Evolutionary conservation across 2,113 vertebrate species (phyloP).

Genomic region (Ammospiza caudacuta): DNA sequence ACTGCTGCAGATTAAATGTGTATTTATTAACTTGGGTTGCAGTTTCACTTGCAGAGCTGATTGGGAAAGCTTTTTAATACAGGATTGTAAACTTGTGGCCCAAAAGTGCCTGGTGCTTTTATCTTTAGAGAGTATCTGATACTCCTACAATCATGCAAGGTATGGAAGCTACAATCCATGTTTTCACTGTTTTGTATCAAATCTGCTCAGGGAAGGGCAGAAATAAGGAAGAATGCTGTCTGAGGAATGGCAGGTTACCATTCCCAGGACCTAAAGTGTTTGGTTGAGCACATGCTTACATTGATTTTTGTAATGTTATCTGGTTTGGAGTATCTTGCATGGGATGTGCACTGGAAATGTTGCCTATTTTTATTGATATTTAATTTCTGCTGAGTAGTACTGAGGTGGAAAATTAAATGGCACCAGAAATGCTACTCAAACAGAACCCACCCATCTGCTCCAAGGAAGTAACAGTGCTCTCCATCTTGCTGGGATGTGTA

Average conservation of each 20-base stretch:
- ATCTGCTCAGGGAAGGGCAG: not conserved
- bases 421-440: not conserved
- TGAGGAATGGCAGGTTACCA: too few relatives aligned
- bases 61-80: not conserved
- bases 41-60: not conserved
- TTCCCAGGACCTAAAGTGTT: too few relatives aligned
- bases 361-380: not conserved
- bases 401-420: not conserved
- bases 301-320: too few relatives aligned
- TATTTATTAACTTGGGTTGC: not conserved
- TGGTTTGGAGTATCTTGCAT: too few relatives aligned
- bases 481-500: not conserved
- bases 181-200: not conserved
- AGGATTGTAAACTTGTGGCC: not conserved
- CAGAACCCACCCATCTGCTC: not conserved
- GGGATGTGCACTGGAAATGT: not conserved
- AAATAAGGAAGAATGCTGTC: not conserved
- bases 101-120: not conserved
- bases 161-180: not conserved
- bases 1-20: not conserved
- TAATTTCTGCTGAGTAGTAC: not conserved
- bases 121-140: not conserved
- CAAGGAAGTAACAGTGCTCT: not conserved
- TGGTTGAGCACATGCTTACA: too few relatives aligned
- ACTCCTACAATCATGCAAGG: not conserved